Conservation (phyloP, 2,888 invertebrate species). For the Xestia sexstrigata region DNA sequence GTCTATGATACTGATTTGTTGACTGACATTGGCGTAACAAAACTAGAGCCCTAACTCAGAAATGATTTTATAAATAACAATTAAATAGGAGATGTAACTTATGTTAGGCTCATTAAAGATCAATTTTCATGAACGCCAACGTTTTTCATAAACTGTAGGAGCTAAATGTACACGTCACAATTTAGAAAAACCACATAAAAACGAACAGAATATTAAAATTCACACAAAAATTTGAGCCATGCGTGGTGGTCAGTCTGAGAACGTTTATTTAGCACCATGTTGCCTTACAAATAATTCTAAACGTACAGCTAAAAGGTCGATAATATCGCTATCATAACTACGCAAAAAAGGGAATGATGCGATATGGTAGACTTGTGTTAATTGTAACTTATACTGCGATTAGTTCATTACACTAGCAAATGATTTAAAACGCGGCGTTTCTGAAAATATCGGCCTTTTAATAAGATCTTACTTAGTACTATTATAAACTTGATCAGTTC, state of each 20-base stretch:
- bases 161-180: slow-evolving; percentile 51
- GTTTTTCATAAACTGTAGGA: slow-evolving; percentile 32
- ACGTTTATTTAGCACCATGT: slow-evolving; percentile 85
- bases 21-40: slow-evolving; percentile 42
- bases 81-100: slow-evolving; percentile 22
- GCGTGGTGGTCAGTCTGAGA: slow-evolving; percentile 82
- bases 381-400: slow-evolving; percentile 61
- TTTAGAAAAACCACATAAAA: slow-evolving; percentile 50
- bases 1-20: slow-evolving; percentile 55
- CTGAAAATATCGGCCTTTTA: slow-evolving; percentile 33
- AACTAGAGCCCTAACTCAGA: slow-evolving; percentile 9
- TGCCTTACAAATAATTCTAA: slow-evolving; percentile 76
- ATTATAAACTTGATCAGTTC: not conserved
- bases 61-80: slow-evolving; percentile 11
- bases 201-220: slow-evolving; percentile 69
- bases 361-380: slow-evolving; percentile 76
- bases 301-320: slow-evolving; percentile 77
- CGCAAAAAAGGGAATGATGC: slow-evolving; percentile 86
- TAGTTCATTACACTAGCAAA: slow-evolving; percentile 58
- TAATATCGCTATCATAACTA: slow-evolving; percentile 86
- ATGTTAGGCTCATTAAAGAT: slow-evolving; percentile 11
- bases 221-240: slow-evolving; percentile 82
- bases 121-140: slow-evolving; percentile 33
- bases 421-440: slow-evolving; percentile 55
- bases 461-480: not conserved